Percentiles rank a stretch among this genome's conserved stretches.
Conservation (phyloP, 2,797 vertebrate genomes). For the Silurus lanzhouensis region DNA sequence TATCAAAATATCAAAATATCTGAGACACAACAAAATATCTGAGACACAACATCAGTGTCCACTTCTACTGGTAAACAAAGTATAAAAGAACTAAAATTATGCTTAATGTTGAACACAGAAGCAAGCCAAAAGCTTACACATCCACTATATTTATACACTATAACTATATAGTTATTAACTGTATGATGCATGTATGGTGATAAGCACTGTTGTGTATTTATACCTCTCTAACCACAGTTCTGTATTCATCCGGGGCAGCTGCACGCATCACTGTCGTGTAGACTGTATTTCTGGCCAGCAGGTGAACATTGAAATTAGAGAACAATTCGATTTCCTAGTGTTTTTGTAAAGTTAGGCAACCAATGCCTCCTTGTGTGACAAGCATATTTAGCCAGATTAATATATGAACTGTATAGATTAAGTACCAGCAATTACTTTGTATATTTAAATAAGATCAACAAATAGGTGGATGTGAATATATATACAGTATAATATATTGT, state of each 20-base stretch:
- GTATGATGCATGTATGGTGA: constrained; percentile 1
- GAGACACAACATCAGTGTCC: neutral
- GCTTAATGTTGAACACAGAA: neutral
- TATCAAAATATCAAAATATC: too few relatives aligned
- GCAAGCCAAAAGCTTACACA: neutral
- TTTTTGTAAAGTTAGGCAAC: neutral
- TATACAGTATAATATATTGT: too few relatives aligned
- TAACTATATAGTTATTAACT: neutral
- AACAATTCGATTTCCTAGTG: neutral
- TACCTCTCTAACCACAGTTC: constrained; percentile 62
- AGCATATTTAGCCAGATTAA: neutral
- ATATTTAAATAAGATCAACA: neutral
- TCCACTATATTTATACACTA: neutral
- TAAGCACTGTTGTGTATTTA: constrained; percentile 17
- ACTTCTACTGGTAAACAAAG: neutral
- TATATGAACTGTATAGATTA: neutral
- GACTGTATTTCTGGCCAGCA: constrained; percentile 66
- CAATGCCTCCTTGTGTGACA: neutral
- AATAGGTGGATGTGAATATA: too few relatives aligned
- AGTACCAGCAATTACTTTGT: neutral
- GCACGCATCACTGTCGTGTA: constrained; percentile 79
- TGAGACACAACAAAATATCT: too few relatives aligned
- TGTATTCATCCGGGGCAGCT: constrained; percentile 69
- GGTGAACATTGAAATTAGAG: constrained; percentile 6
- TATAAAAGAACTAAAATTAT: neutral